phyloP scores from a whole-genome alignment of 2,113 vertebrate species.

The Psittacula cyanocephala region DNA sequence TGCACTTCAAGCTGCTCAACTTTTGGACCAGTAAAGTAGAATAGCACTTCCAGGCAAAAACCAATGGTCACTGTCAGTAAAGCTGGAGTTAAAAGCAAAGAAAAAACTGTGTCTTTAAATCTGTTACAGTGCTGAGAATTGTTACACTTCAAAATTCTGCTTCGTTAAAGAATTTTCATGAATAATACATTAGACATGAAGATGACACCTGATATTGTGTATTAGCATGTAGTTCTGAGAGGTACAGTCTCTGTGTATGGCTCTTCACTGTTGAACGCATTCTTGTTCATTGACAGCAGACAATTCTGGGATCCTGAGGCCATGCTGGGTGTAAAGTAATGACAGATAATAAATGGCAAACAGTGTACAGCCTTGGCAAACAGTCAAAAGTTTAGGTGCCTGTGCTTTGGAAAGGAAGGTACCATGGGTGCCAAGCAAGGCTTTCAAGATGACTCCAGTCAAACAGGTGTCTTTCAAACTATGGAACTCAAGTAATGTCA shows the following conservation, averaged over 20 bases:
- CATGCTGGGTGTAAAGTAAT: not conserved
- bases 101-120: not conserved
- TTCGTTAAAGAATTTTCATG: not conserved
- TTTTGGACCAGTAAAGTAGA: not conserved
- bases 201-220: not conserved
- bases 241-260: not conserved
- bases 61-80: not conserved
- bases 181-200: not conserved
- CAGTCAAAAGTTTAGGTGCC: not conserved
- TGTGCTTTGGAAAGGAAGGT: not conserved
- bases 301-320: not conserved
- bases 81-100: not conserved
- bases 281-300: not conserved
- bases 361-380: not conserved
- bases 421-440: not conserved
- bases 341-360: not conserved
- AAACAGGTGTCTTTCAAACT: not conserved
- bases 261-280: not conserved
- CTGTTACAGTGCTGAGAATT: not conserved
- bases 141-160: not conserved
- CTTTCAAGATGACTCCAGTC: not conserved
- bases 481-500: not conserved
- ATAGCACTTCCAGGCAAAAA: not conserved
- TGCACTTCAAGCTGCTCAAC: not conserved
- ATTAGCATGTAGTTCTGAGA: not conserved